Evolutionary conservation across 2,888 invertebrate species (phyloP), one percentile per base, ranked within the genome.

Genomic region (Drosophila quinaria): DNA sequence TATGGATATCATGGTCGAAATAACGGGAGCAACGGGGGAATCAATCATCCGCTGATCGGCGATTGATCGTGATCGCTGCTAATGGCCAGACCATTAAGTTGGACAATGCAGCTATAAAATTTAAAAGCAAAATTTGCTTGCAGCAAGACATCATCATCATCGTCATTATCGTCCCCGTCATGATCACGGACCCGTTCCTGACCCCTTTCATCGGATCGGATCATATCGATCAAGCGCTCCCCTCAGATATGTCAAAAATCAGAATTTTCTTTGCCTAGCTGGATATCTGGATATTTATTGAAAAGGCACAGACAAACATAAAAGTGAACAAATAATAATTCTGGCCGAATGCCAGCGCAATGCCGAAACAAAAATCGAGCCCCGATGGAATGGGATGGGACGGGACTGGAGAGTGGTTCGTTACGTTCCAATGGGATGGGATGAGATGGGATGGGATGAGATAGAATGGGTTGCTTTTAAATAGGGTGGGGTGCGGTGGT

Each of bases 291-390:
- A 50, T 84, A 87, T 84, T 86, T 88, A 82, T 83, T 84, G 82
- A 89, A 86, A 89, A 80, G 78, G 87, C 89, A 74, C 83, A 88
- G 89, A 89, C 89, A 84, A 89, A 84, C 87, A 87, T 89, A 87
- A 85, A 85, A 89, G 77, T 89, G 86, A 87, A 87, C 58, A 76
- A 76, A 85, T 89, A 89, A 85, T 89, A 89, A 81, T 87, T 84
- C 80, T 89, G 89, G 85, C 85, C 78, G 65, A 72, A 62, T 84
- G 85, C 89, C 89, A 89, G 65, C 50, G 66, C 55, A 75, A 70
- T 69, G 61, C 69, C 69, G 68, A 74, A 71, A 72, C 66, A 64
- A 60, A 80, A 86, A 82, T 71, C 78, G 54, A 35, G 52, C 58
- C 72, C 54, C 52, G 55, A 50, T 47, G 44, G 11, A 9, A 35